phyloP scores from a whole-genome alignment of 92 coral and sea anemone genomes.

The Pocillopora grandis region DNA sequence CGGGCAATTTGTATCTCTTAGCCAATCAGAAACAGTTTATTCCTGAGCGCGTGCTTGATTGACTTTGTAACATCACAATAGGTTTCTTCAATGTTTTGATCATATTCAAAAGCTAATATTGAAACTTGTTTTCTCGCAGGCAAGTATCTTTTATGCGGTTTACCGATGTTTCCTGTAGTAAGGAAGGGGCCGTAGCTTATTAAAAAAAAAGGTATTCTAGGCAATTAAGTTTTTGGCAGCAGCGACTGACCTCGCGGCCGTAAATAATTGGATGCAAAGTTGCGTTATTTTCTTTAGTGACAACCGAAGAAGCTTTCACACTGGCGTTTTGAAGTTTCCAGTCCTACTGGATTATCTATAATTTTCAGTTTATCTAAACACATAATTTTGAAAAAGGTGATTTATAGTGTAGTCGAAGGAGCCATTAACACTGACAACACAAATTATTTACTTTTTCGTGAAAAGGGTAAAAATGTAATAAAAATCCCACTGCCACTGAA shows the following conservation, averaged over 20 bases:
- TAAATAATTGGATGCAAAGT: not conserved
- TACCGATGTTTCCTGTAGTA: not conserved
- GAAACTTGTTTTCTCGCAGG: slow-evolving; percentile 2
- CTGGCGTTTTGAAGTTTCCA: not conserved
- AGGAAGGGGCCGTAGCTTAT: not conserved
- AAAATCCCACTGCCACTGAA: not conserved
- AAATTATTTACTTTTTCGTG: not conserved
- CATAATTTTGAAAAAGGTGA: not conserved
- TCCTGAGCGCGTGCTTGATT: slow-evolving; percentile 29
- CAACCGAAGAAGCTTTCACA: not conserved
- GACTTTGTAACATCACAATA: slow-evolving; percentile 14
- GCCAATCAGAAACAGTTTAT: slow-evolving; percentile 20
- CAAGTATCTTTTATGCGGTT: slow-evolving; percentile 22
- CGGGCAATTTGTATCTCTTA: not conserved
- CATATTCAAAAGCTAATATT: slow-evolving; percentile 16
- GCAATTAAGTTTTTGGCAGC: not conserved
- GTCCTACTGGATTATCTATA: not conserved
- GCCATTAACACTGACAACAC: not conserved
- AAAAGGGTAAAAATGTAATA: not conserved
- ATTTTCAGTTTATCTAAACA: not conserved
- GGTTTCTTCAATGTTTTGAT: slow-evolving; percentile 12
- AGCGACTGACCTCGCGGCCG: not conserved
- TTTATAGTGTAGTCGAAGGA: not conserved
- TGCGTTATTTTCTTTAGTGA: no score
- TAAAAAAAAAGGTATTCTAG: not conserved